These are phyloP conservation scores for Rana temporaria DNA, from an alignment of 2,113 vertebrate species.

Conservation along the genomic window DNA sequence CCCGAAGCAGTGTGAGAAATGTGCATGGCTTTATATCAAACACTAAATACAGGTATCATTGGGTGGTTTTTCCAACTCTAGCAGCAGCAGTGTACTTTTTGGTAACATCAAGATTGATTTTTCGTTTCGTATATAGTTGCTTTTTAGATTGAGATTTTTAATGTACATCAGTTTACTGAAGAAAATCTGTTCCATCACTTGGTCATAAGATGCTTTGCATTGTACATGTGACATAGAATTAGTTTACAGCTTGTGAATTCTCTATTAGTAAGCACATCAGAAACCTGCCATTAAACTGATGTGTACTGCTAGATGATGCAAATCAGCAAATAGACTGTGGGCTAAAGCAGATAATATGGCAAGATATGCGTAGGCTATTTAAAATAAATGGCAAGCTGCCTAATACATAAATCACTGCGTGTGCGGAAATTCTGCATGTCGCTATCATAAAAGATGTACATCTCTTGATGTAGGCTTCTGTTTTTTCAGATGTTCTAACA, in stretches of 20 bases:
- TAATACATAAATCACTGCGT: conserved; percentile 1
- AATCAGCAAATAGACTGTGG: conserved; percentile 4
- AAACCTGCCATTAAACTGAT: background rate
- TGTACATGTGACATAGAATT: background rate
- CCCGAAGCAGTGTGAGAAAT: no score
- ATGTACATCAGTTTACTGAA: no score
- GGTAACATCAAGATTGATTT: no score
- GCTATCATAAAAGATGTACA: background rate
- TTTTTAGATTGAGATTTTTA: no score
- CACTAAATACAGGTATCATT: no score
- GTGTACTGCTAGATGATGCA: background rate
- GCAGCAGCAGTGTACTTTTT: no score
- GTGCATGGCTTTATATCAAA: no score
- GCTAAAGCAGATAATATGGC: conserved; percentile 5
- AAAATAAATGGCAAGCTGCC: background rate
- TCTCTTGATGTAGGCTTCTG: background rate
- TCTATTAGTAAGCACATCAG: background rate
- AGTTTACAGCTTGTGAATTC: background rate
- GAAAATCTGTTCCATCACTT: no score
- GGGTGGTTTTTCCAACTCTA: no score
- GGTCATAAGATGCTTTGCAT: background rate
- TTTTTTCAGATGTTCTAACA: background rate
- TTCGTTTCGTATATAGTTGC: no score
- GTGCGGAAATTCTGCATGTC: background rate
- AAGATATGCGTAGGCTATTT: conserved; percentile 20